Evolutionary conservation across 2,888 invertebrate species (phyloP), one percentile per base, ranked within the genome.

Genomic region (Gerosis bhagava): DNA sequence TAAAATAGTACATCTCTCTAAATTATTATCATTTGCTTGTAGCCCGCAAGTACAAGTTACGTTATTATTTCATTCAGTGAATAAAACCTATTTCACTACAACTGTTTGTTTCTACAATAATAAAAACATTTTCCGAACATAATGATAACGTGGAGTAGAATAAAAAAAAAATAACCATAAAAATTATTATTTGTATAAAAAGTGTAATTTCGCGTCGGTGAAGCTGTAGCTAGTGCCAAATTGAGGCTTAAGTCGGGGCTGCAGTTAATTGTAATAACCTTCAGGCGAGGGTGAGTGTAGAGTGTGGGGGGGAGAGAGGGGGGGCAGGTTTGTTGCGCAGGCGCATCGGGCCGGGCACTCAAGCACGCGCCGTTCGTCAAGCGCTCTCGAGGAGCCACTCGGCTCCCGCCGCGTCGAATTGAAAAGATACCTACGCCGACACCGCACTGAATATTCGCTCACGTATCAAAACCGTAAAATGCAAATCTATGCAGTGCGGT

Each of bases 391-490:
- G 73, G 75, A 69, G 72, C 77, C 81, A 79, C 83, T 86, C 78
- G 62, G 71, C 70, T 68, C 76, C 74, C 77, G 77, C 79, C 81
- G 77, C 79, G 78, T 81, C 78, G 74, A 78, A 84, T 82, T 86
- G 77, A 84, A 87, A 87, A 87, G 86, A 88, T 84, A 86, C 83
- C 81, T 83, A 83, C 72, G 67, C 77, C 77, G 74, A 83, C 83
- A 81, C 82, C 72, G 76, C 74, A 73, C 80, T 86, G 83, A 83
- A 87, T 87, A 83, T 86, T 83, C 84, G 83, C 78, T 76, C 80
- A 82, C 80, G 80, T 86, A 87, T 84, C 83, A 84, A 84, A 87
- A 83, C 82, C 73, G 81, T 83, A 87, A 86, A 86, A 87, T 87
- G 88, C 84, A 88, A 88, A 88, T 87, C 83, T 83, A 83, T 83